Base-by-base conservation (phyloP, 2,797 vertebrate species). In the Spea hammondii region DNA sequence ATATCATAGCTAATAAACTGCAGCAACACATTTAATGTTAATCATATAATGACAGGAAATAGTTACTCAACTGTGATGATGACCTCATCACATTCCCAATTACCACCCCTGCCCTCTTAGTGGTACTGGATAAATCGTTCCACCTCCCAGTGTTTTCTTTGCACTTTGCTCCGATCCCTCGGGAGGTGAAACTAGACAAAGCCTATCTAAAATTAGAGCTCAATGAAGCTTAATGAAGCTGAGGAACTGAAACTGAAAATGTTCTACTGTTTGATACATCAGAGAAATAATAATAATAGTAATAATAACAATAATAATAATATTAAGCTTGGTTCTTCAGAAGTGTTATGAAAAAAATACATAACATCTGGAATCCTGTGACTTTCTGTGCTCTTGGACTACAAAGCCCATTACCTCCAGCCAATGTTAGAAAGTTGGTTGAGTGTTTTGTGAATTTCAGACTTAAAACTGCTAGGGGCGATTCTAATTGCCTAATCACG, bases 21-120 rank as follows among this genome's bases (percentile, higher is more conserved):
- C 13, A 13, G 32, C 44, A 62, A 2, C 47, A 68, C 49, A 10
- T 68, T 68, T 8, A n/a, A 5, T 44, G 11, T 17, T 74, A 69
- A 74, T 48, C 55, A 7, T 8, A 13, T 79, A 68, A 79, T 69
- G 48, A 64, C 78, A 74, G 78, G 78, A 79, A 79, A 69, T n/a
- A 4, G 65, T 74, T 74, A 69, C 66, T 67, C 64, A 69, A 53
- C 50, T 47, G 54, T 60, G 47, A 32, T 66, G 32, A 74, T 79
- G 78, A 79, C 54, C 12, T 79, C 71, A 79, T 67, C 54, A 32
- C 59, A 13, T 62, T 60, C 11, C 46, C 6, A 62, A 54, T 49
- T 57, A 45, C 77, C 71, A 73, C 70, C 70, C 32, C 76, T 54
- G 70, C 46, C 77, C 50, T n/a, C n/a, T 65, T 78, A n/a, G 46